Percentiles rank a stretch among this genome's conserved stretches.
Conservation (phyloP, 2,888 invertebrate genomes). For the Acleris emargana region DNA sequence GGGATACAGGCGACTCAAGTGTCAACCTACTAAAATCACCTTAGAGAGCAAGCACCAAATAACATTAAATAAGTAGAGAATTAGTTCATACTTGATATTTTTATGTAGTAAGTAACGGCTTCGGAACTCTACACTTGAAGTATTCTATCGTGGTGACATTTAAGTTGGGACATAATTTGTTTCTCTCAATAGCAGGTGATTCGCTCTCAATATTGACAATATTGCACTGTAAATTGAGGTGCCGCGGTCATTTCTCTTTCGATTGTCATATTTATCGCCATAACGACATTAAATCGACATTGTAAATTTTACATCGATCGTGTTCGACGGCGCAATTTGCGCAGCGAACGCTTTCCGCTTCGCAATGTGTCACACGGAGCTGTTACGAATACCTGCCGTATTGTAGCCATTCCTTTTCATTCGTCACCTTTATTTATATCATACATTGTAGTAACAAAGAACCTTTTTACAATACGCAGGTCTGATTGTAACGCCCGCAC, state of each 20-base stretch:
- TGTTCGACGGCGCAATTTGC: neutral
- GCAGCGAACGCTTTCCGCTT: neutral
- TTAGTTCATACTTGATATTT: no score
- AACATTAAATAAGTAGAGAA: no score
- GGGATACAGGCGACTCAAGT: no score
- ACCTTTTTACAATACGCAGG: slow-evolving; percentile 6
- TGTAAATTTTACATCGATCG: slow-evolving; percentile 6
- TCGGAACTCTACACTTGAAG: no score
- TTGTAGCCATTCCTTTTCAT: slow-evolving; percentile 16
- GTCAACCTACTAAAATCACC: no score
- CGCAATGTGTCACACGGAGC: neutral
- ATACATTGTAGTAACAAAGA: slow-evolving; percentile 22
- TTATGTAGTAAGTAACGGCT: no score
- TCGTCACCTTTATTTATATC: slow-evolving; percentile 9
- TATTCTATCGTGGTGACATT: no score
- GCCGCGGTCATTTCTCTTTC: slow-evolving; percentile 18
- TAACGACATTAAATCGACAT: slow-evolving; percentile 26
- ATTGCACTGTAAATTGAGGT: slow-evolving; percentile 23
- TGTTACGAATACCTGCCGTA: slow-evolving; percentile 12
- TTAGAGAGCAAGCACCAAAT: no score
- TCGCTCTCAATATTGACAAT: neutral
- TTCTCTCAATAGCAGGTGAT: neutral
- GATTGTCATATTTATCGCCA: slow-evolving; percentile 30
- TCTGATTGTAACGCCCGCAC: slow-evolving; percentile 24
- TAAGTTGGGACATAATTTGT: no score